Evolutionary conservation across 2,888 invertebrate species (phyloP).

Genomic region (Troides oblongomaculatus): DNA sequence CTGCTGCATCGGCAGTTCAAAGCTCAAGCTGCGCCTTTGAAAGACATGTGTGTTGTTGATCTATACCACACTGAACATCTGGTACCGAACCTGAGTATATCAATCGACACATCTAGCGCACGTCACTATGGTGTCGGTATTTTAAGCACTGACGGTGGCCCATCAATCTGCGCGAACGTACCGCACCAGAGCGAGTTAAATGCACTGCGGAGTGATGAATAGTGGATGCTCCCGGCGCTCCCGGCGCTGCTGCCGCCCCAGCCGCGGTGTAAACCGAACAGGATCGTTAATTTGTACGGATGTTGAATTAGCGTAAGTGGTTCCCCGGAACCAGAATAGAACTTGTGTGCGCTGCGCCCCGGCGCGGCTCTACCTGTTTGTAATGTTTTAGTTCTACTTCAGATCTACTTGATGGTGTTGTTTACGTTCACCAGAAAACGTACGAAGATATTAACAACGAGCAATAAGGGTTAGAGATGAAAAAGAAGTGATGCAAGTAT

Average conservation of each 20-base stretch:
- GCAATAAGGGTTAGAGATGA: no score
- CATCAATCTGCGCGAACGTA: conserved; percentile 21
- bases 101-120: conserved; percentile 5
- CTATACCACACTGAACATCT: no score
- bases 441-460: no score
- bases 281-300: conserved; percentile 22
- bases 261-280: conserved; percentile 6
- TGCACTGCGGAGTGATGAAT: conserved; percentile 35
- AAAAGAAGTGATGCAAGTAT: no score
- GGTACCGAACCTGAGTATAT: background rate
- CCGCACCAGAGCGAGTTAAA: conserved; percentile 7
- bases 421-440: no score
- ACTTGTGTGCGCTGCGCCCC: background rate
- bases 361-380: no score
- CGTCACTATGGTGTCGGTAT: conserved; percentile 23
- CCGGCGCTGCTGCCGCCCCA: conserved; percentile 1
- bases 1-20: no score
- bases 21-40: no score
- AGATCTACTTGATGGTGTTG: no score
- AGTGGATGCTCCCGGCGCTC: conserved; percentile 11
- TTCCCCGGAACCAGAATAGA: conserved; percentile 12
- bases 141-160: conserved; percentile 22
- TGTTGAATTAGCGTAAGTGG: conserved; percentile 23
- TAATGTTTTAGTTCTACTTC: no score
- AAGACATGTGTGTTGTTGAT: no score